Percentiles rank a stretch among this genome's conserved stretches.
These are phyloP conservation scores for Ophioninae sp. DNA, from an alignment of 2,888 invertebrate genomes.

Conservation along the genomic window DNA sequence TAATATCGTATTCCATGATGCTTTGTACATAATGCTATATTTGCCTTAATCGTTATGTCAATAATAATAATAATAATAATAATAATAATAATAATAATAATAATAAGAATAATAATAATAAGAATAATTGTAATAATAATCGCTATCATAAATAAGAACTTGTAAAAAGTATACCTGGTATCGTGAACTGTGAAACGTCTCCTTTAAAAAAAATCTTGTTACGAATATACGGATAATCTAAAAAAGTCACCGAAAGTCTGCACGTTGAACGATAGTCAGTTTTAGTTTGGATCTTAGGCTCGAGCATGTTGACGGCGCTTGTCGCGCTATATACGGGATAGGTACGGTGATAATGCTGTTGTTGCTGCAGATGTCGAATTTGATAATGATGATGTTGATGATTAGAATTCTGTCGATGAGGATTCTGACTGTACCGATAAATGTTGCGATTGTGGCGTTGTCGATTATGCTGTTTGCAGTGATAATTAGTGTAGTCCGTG, in stretches of 20 bases:
- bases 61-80: constrained; percentile 60
- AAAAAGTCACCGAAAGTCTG: constrained; percentile 74
- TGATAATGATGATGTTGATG: constrained; percentile 58
- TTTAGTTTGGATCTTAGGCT: constrained; percentile 67
- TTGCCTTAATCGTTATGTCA: constrained; percentile 65
- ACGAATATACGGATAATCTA: constrained; percentile 70
- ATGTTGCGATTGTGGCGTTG: constrained; percentile 66
- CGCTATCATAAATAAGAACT: constrained; percentile 79
- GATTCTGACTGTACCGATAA: constrained; percentile 63
- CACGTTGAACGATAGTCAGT: constrained; percentile 71
- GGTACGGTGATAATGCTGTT: constrained; percentile 46
- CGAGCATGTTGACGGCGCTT: constrained; percentile 61
- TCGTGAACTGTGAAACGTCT: constrained; percentile 72
- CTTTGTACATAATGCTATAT: constrained; percentile 73
- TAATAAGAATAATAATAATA: constrained; percentile 71
- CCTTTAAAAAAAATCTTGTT: constrained; percentile 74
- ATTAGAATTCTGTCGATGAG: constrained; percentile 68
- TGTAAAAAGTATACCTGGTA: constrained; percentile 77
- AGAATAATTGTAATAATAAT: constrained; percentile 71
- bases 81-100: constrained; percentile 67
- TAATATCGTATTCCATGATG: constrained; percentile 67
- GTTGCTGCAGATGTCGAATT: constrained; percentile 23
- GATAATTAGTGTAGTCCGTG: constrained; percentile 69
- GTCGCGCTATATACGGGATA: constrained; percentile 56
- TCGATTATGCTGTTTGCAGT: constrained; percentile 61